Evolutionary conservation across 2,888 invertebrate genomes (phyloP).

Genomic region (Lymantria dispar): DNA sequence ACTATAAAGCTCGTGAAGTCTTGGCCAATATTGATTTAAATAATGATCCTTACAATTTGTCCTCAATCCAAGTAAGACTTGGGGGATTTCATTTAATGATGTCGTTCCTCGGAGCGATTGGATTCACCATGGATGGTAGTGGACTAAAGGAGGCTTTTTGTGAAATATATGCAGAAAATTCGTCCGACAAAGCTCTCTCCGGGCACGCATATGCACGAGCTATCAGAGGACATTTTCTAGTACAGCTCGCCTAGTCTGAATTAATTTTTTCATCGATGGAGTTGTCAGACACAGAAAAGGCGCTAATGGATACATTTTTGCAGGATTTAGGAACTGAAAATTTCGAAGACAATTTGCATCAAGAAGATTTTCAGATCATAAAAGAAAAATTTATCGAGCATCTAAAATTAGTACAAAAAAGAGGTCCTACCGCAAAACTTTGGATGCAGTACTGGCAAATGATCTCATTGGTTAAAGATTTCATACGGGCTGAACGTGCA

Average conservation of each 20-base stretch:
- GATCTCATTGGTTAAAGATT: slow-evolving; percentile 31
- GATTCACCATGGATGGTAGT: slow-evolving; percentile 33
- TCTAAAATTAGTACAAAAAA: slow-evolving; percentile 13
- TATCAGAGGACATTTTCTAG: slow-evolving; percentile 17
- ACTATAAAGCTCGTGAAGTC: slow-evolving; percentile 36
- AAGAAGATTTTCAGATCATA: slow-evolving; percentile 17
- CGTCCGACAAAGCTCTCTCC: slow-evolving; percentile 36
- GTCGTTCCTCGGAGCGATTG: slow-evolving; percentile 41
- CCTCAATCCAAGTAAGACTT: slow-evolving; percentile 31
- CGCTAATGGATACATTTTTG: slow-evolving; percentile 23
- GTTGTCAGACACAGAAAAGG: slow-evolving; percentile 18
- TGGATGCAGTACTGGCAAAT: slow-evolving; percentile 32
- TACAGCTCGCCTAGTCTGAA: slow-evolving; percentile 30
- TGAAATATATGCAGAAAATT: slow-evolving; percentile 21
- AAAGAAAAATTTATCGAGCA: slow-evolving; percentile 6
- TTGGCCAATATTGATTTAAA: slow-evolving; percentile 14
- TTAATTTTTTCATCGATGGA: slow-evolving; percentile 19
- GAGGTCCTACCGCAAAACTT: slow-evolving; percentile 42
- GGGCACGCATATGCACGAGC: slow-evolving; percentile 41
- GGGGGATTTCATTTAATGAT: slow-evolving; percentile 44
- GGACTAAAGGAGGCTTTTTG: slow-evolving; percentile 13
- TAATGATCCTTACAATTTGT: slow-evolving; percentile 25
- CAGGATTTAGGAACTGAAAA: slow-evolving; percentile 10
- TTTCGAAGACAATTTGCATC: slow-evolving; percentile 16
- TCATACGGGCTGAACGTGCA: slow-evolving; percentile 36